Evolutionary conservation across 2,888 invertebrate species (phyloP).

Genomic region (Rambutsinella grinnellia): DNA sequence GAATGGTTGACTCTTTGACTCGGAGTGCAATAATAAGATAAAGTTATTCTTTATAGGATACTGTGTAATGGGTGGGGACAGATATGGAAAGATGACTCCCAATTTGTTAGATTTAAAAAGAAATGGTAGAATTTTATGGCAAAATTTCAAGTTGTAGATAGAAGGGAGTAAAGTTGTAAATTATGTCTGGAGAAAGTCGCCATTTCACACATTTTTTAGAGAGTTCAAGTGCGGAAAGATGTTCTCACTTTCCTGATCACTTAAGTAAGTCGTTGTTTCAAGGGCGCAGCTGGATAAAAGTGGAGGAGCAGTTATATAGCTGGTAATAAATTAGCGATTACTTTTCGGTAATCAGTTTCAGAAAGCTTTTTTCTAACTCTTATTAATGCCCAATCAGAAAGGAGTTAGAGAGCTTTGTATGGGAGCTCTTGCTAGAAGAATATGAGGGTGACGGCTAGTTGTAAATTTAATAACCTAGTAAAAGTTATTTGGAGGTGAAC

Average conservation of each 20-base stretch:
- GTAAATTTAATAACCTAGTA: constrained; percentile 35
- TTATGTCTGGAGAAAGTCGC: constrained; percentile 38
- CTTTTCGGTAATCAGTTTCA: constrained; percentile 40
- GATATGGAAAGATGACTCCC: too few relatives aligned
- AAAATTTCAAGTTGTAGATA: constrained; percentile 26
- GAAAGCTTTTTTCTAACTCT: constrained; percentile 4
- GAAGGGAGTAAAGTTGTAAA: constrained; percentile 17
- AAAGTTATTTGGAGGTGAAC: constrained; percentile 1
- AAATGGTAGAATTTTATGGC: constrained; percentile 40
- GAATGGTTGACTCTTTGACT: constrained; percentile 47
- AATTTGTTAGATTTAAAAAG: constrained; percentile 23
- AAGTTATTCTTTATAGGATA: background rate
- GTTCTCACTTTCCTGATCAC: background rate
- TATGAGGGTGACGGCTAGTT: constrained; percentile 2
- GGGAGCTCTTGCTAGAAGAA: background rate
- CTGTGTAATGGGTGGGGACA: background rate
- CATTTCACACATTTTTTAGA: constrained; percentile 35
- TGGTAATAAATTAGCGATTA: constrained; percentile 42
- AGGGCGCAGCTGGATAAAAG: constrained; percentile 40
- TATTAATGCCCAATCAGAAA: constrained; percentile 34
- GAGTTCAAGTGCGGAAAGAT: constrained; percentile 1
- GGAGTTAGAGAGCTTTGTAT: background rate
- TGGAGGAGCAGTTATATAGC: constrained; percentile 28
- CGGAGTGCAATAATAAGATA: background rate
- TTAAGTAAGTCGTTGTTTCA: constrained; percentile 42